Conservation (phyloP, 2,113 vertebrate species). For the Neopipo cinnamomea region DNA sequence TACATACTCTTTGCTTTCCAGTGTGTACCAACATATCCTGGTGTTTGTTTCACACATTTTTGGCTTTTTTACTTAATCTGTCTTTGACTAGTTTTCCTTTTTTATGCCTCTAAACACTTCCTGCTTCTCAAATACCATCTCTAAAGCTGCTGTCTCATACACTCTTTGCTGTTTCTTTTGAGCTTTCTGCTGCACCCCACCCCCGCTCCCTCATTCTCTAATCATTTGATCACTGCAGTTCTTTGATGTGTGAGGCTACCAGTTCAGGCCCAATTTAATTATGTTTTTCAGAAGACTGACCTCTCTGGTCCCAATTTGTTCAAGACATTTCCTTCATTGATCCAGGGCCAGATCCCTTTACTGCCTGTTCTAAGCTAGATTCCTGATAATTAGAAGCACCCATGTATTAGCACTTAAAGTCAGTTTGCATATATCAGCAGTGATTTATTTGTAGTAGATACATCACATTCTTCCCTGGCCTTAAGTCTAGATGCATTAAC, state of each 20-base stretch:
- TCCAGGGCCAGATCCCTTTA: slow-evolving; percentile 16
- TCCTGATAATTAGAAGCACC: slow-evolving; percentile 1
- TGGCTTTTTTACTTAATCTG: background rate
- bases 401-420: slow-evolving; percentile 13
- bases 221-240: slow-evolving; percentile 24
- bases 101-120: background rate
- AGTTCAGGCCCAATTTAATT: slow-evolving; percentile 58
- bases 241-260: slow-evolving; percentile 37
- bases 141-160: background rate
- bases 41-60: background rate
- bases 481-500: background rate
- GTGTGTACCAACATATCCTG: background rate
- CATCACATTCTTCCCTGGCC: background rate
- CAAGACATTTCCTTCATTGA: slow-evolving; percentile 58
- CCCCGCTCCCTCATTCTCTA: background rate
- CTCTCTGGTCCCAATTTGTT: slow-evolving; percentile 57
- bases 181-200: background rate
- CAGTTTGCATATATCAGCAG: background rate
- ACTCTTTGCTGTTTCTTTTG: background rate
- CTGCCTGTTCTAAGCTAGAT: background rate
- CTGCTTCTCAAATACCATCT: background rate
- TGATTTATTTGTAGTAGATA: slow-evolving; percentile 30
- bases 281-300: slow-evolving; percentile 54
- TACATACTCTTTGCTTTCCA: background rate
- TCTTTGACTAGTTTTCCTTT: background rate